Percentiles rank a stretch among this genome's conserved stretches.
These are phyloP conservation scores for Apotomis capreana DNA, from an alignment of 2,888 invertebrate genomes.

Conservation along the genomic window DNA sequence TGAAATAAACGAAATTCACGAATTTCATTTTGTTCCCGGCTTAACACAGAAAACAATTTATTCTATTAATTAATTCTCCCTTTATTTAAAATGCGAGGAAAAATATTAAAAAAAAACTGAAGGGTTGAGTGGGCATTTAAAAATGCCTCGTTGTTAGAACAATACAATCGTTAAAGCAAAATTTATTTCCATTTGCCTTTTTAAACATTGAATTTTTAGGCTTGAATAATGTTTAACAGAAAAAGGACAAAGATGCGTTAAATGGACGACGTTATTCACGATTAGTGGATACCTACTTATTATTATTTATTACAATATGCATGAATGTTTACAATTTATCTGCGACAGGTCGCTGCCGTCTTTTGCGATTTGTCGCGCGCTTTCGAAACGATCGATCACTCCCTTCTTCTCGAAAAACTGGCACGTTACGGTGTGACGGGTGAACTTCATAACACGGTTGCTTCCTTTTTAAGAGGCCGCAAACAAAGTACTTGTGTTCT, in stretches of 20 bases:
- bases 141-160: constrained; percentile 8
- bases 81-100: constrained; percentile 16
- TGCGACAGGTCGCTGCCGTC: no score
- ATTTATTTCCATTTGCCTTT: neutral
- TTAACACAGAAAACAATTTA: constrained; percentile 28
- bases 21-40: constrained; percentile 20
- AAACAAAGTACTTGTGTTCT: no score
- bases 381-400: no score
- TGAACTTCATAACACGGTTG: no score
- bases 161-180: constrained; percentile 3
- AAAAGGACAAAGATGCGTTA: neutral
- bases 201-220: neutral
- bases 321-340: no score
- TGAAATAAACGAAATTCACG: constrained; percentile 17
- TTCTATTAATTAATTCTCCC: constrained; percentile 27
- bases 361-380: no score
- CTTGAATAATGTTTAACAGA: neutral
- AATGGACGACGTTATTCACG: no score
- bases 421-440: no score
- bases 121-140: constrained; percentile 14
- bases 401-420: no score
- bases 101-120: constrained; percentile 4
- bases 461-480: no score
- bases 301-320: no score
- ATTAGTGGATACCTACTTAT: no score